Evolutionary conservation across 2,113 vertebrate species (phyloP).

Genomic region (Brachirus orientalis): DNA sequence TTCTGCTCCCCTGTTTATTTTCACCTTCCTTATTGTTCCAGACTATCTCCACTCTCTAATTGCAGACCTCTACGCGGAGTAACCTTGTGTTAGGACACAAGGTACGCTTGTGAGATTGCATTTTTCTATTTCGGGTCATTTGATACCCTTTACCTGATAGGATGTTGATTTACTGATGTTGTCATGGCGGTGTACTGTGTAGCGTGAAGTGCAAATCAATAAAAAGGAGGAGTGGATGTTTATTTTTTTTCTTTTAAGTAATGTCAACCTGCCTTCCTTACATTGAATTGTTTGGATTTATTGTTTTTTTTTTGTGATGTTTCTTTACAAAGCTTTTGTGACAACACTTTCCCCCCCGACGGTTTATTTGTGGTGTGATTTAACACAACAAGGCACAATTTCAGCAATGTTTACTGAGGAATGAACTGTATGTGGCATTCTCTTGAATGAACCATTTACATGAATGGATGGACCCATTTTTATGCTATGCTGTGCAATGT

Average conservation of each 20-base stretch:
- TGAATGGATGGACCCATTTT: no score
- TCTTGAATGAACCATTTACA: no score
- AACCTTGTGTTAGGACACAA: conserved; percentile 18
- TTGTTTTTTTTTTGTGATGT: not conserved
- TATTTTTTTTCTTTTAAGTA: not conserved
- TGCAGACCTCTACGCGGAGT: not conserved
- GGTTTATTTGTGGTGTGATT: no score
- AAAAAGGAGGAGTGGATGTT: not conserved
- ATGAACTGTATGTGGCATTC: no score
- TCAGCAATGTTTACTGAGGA: no score
- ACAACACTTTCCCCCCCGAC: no score
- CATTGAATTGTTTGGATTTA: not conserved
- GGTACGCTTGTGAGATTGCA: conserved; percentile 8
- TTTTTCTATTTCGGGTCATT: conserved; percentile 23
- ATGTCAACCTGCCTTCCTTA: not conserved
- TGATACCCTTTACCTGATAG: not conserved
- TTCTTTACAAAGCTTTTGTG: no score
- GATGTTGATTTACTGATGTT: conserved; percentile 40
- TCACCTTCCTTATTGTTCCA: conserved; percentile 10
- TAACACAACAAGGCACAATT: no score
- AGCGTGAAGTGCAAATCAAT: conserved; percentile 2
- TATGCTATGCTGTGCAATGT: no score
- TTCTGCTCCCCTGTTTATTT: not conserved
- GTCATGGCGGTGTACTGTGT: conserved; percentile 2
- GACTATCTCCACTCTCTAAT: not conserved